Evolutionary conservation across 1,140 invertebrate genomes (phyloP).

Genomic region (Achroia grisella): DNA sequence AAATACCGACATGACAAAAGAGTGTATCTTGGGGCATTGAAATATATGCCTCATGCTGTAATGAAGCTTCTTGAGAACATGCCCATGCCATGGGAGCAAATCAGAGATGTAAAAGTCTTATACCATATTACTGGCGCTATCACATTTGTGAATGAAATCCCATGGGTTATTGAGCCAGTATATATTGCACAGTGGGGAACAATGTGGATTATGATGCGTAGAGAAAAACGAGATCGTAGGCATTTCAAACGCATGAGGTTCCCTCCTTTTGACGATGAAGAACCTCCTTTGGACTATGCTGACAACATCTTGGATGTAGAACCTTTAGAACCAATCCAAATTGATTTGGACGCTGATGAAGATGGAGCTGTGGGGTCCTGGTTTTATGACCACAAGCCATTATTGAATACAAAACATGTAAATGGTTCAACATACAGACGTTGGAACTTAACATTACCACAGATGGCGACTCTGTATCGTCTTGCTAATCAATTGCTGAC

Average conservation of each 20-base stretch:
- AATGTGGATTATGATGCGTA: slow-evolving; percentile 99
- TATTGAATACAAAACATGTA: slow-evolving; percentile 93
- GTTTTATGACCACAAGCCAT: slow-evolving; percentile 99
- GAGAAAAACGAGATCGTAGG: slow-evolving; percentile 98
- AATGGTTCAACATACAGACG: slow-evolving; percentile 97
- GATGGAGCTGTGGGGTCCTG: slow-evolving; percentile 93
- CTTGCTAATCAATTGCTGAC: slow-evolving; percentile 98
- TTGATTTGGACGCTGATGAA: slow-evolving; percentile 97
- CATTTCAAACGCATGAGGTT: slow-evolving; percentile 99
- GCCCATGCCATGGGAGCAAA: slow-evolving; percentile 99
- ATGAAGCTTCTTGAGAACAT: slow-evolving; percentile 99
- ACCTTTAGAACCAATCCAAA: slow-evolving; percentile 98
- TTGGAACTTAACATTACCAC: slow-evolving; percentile 96
- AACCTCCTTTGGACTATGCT: slow-evolving; percentile 99
- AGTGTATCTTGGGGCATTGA: slow-evolving; percentile 97
- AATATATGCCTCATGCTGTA: slow-evolving; percentile 99
- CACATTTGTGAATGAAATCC: slow-evolving; percentile 99
- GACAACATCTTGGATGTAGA: slow-evolving; percentile 99
- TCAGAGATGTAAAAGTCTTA: slow-evolving; percentile 96
- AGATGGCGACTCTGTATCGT: slow-evolving; percentile 98
- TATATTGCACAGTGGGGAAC: slow-evolving; percentile 99
- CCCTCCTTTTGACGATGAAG: slow-evolving; percentile 99
- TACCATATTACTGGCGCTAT: slow-evolving; percentile 99
- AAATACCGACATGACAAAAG: slow-evolving; percentile 99
- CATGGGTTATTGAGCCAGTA: slow-evolving; percentile 99